These are phyloP conservation scores for Albula goreensis DNA, from an alignment of 2,113 vertebrate species.

Conservation along the genomic window DNA sequence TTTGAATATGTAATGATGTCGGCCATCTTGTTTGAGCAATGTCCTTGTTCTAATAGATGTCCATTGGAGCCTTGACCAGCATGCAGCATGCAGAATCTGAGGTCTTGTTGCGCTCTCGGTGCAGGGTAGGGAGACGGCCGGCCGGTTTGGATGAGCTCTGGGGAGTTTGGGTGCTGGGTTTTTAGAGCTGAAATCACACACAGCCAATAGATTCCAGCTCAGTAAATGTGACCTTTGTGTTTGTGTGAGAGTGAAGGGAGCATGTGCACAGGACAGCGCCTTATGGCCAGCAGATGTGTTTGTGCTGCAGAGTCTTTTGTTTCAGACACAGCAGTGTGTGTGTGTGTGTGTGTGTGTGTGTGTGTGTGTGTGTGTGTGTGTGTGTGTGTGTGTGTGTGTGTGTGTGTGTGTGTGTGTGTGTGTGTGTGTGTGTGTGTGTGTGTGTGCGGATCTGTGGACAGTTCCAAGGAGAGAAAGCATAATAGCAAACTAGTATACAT, in stretches of 20 bases:
- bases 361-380: not conserved
- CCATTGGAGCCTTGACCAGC: no score
- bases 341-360: not conserved
- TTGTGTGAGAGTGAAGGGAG: not conserved
- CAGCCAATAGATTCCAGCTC: constrained; percentile 61
- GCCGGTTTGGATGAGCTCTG: not conserved
- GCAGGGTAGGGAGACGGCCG: not conserved
- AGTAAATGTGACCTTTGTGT: constrained; percentile 62
- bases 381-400: constrained; percentile 21
- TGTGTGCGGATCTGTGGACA: no score
- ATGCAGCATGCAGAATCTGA: no score
- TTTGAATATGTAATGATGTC: no score
- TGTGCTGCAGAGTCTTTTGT: no score
- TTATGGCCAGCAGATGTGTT: not conserved
- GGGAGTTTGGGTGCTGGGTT: not conserved
- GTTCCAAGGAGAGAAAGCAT: not conserved
- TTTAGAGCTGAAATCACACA: constrained; percentile 55
- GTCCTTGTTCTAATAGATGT: no score
- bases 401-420: constrained; percentile 17
- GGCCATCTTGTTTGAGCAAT: no score
- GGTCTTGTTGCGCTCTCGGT: constrained; percentile 33
- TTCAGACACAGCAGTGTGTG: no score
- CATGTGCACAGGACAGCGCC: not conserved
- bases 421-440: not conserved
- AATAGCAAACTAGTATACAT: no score